These are phyloP conservation scores for Oryzias woworae DNA, from an alignment of 2,113 vertebrate species.

Conservation along the genomic window DNA sequence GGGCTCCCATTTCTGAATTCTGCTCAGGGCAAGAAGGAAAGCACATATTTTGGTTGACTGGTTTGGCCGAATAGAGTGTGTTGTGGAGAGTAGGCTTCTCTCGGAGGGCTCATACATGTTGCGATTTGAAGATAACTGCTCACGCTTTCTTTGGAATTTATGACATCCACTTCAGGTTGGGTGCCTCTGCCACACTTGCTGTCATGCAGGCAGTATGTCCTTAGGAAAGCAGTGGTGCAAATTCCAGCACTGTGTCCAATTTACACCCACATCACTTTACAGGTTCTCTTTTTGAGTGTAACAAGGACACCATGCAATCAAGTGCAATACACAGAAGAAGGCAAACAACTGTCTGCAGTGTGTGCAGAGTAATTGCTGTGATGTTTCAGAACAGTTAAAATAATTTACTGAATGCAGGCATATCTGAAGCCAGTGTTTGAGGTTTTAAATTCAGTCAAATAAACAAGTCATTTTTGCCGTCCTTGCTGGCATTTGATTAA, in stretches of 20 bases:
- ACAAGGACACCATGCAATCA: slow-evolving; percentile 59
- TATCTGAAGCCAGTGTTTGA: slow-evolving; percentile 50
- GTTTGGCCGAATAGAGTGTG: slow-evolving; percentile 17
- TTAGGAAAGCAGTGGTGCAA: slow-evolving; percentile 41
- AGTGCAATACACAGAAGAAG: slow-evolving; percentile 50
- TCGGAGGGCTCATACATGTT: slow-evolving; percentile 20
- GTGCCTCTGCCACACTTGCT: slow-evolving; percentile 36
- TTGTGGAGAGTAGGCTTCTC: slow-evolving; percentile 19
- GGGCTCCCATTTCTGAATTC: slow-evolving; percentile 5
- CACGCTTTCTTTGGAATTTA: slow-evolving; percentile 33
- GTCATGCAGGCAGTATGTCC: slow-evolving; percentile 39
- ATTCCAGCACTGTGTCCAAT: slow-evolving; percentile 60
- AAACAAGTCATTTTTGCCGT: slow-evolving; percentile 52
- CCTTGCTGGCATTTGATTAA: slow-evolving; percentile 65
- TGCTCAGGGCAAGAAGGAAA: slow-evolving; percentile 14
- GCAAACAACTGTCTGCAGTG: slow-evolving; percentile 35
- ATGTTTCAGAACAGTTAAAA: slow-evolving; percentile 59
- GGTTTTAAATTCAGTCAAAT: slow-evolving; percentile 41
- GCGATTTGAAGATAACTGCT: slow-evolving; percentile 47
- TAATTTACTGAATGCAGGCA: slow-evolving; percentile 36
- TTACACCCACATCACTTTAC: slow-evolving; percentile 59
- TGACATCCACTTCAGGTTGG: slow-evolving; percentile 45
- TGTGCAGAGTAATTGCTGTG: slow-evolving; percentile 51
- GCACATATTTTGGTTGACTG: background rate
- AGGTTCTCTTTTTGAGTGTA: slow-evolving; percentile 60